Base-by-base conservation (phyloP, 2,888 invertebrate genomes). In the Aphidoletes aphidimyza region DNA sequence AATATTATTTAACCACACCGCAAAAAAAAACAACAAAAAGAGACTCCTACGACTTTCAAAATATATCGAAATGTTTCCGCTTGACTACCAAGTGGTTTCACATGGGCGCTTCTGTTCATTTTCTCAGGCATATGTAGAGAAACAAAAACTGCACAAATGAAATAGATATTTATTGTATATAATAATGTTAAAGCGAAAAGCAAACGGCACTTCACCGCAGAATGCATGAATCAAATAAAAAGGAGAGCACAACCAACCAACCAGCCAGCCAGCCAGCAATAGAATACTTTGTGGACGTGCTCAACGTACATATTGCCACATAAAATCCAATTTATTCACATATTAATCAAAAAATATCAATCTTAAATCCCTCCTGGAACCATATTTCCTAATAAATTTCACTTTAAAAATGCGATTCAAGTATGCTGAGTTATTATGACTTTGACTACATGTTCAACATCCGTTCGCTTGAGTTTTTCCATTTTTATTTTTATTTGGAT, bases 351-450 rank as follows among this genome's bases (percentile, higher is more conserved):
- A 81, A 37, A 84, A 84, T 84, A 84, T 84, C 84, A 84, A 84
- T 84, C 78, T 78, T 45, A 84, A 84, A 84, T 84, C 84, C 84
- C 84, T 47, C 30, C n/a, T 84, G 84, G 22, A 84, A 84, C n/a
- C 84, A 84, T 84, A 84, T 84, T 84, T 84, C 78, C 84, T 84
- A 84, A 84, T 84, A 84, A 84, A 84, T 84, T 84, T 84, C 84
- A 78, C 84, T 84, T 84, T 45, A 84, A 84, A 84, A 81, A 81
- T 81, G 81, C 37, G 37, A 37, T 81, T 81, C 37, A 37, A 81
- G 37, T 26, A 83, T 45, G 45, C n/a, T 83, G 83, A 83, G 83
- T 83, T 42, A 45, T 83, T 83, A 83, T 39, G 81, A 81, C 37
- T 37, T 81, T 81, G 19, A 81, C 22, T 30, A 78, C 39, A 81